Evolutionary conservation across 2,113 vertebrate species (phyloP), one percentile per base, ranked within the genome.

Genomic region (Nycticorax nycticorax): DNA sequence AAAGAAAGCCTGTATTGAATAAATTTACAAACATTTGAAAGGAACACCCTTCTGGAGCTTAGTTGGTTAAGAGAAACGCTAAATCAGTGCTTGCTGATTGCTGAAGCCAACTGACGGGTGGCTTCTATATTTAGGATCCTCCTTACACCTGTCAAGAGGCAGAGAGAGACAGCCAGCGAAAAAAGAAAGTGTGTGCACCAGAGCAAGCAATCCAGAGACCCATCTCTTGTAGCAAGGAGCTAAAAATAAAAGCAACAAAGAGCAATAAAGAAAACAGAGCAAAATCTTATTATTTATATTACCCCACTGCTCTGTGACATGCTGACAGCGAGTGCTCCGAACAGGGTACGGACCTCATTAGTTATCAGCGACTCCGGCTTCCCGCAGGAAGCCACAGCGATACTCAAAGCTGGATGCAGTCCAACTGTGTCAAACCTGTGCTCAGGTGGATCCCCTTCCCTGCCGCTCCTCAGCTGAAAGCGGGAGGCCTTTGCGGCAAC

Each of bases 201-300:
- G 77, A 97, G 96, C 87, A 98, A 77, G 89, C 62, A 89, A 96
- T 95, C 84, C 94, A 93, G 78, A 88, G 89, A 86, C 52, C 63
- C 67, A 83, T 82, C 88, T 95, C 88, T 85, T 80, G 35, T 75
- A 79, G 89, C 81, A 90, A 75, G 91, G 55, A 92, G 94, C 97
- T 98, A 98, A 98, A 98, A 97, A 98, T 98, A 98, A 83, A 94
- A 94, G 78, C 80, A 73, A 93, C 90, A 97, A 95, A 94, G 92
- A 96, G 78, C 77, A 92, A 86, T 17, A 37, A 89, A 89, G 88
- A 96, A 98, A 91, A 95, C 90, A 96, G 82, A 91, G 81, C 47
- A 93, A 96, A 97, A 96, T 96, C 93, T 92, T 97, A 96, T 94
- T 97, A 97, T 97, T 97, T 97, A 52, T 84, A 89, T 97, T 92